These are phyloP conservation scores for Therioaphis trifolii DNA, from an alignment of 2,888 invertebrate species.

Conservation along the genomic window DNA sequence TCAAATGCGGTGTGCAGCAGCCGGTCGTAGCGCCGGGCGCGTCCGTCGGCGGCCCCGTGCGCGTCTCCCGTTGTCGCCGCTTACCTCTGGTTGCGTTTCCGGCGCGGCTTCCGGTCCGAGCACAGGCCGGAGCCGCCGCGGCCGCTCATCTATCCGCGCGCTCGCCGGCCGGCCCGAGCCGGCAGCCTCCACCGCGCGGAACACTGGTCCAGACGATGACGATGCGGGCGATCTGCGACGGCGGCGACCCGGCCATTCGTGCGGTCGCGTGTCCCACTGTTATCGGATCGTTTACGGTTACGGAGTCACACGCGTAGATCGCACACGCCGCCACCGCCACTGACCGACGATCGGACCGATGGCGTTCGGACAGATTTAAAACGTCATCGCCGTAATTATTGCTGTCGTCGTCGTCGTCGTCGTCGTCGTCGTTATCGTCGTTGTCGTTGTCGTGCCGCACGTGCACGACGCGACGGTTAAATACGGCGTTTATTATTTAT, in stretches of 20 bases:
- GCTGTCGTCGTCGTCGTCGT: no score
- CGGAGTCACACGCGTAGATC: not conserved
- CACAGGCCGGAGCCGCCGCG: constrained; percentile 47
- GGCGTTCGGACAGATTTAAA: no score
- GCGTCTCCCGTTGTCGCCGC: not conserved
- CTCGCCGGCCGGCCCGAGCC: not conserved
- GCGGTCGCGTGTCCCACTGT: not conserved
- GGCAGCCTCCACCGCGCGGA: not conserved
- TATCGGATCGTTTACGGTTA: no score
- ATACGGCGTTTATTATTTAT: no score
- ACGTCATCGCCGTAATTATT: not conserved
- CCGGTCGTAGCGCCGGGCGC: not conserved
- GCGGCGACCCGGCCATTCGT: not conserved
- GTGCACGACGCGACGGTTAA: not conserved
- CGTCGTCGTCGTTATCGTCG: not conserved
- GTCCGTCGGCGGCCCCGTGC: not conserved
- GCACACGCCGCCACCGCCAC: not conserved
- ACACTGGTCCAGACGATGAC: no score
- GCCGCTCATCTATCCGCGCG: constrained; percentile 39
- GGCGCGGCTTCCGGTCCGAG: constrained; percentile 57
- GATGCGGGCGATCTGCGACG: not conserved
- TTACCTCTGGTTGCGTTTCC: constrained; percentile 53
- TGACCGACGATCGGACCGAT: not conserved
- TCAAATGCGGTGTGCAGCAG: not conserved
- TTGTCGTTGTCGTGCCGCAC: not conserved